Evolutionary conservation across 2,888 invertebrate species (phyloP).

Genomic region (Heliconius aoede): DNA sequence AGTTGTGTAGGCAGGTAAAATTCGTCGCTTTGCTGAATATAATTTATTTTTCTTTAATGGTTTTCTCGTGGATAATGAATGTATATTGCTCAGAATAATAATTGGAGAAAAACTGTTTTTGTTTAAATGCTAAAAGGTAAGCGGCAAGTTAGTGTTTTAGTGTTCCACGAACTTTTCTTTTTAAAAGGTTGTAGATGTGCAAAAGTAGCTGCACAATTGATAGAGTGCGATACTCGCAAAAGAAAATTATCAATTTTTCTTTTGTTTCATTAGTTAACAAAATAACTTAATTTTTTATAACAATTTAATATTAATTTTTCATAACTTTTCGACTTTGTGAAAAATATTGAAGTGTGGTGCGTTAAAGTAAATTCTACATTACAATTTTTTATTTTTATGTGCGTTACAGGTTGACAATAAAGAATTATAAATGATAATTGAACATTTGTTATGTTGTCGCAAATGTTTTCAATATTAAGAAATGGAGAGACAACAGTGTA

Average conservation of each 20-base stretch:
- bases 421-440: conserved; percentile 71
- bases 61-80: conserved; percentile 64
- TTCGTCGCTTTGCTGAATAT: conserved; percentile 70
- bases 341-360: conserved; percentile 44
- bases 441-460: conserved; percentile 72
- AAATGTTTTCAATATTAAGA: conserved; percentile 67
- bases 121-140: conserved; percentile 61
- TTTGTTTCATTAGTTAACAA: conserved; percentile 41
- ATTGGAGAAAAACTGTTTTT: conserved; percentile 55
- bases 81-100: conserved; percentile 62
- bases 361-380: conserved; percentile 60
- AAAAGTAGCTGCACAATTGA: conserved; percentile 81
- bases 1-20: conserved; percentile 81
- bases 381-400: conserved; percentile 76
- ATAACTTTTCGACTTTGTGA: conserved; percentile 42
- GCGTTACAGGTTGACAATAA: conserved; percentile 74
- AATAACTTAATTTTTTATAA: conserved; percentile 36
- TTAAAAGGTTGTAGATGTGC: conserved; percentile 78
- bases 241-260: conserved; percentile 65
- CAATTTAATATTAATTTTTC: conserved; percentile 33
- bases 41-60: conserved; percentile 77
- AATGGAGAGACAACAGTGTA: conserved; percentile 81
- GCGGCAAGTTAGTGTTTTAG: conserved; percentile 61
- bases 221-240: conserved; percentile 75
- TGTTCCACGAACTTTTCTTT: conserved; percentile 79